phyloP scores from a whole-genome alignment of 2,888 invertebrate genomes.

The Erpobdella octoculata region DNA sequence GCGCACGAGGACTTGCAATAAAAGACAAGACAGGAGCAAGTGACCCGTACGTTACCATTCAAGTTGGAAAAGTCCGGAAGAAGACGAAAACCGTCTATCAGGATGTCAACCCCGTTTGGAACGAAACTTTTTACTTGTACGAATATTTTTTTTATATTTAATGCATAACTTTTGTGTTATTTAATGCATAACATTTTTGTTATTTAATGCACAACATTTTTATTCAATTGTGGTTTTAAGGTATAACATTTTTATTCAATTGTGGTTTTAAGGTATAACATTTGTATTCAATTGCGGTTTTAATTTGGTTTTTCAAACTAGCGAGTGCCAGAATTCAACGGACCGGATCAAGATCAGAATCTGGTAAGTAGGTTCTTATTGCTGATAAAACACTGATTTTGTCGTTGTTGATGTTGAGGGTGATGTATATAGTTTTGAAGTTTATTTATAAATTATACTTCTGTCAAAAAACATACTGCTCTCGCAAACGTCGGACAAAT shows the following conservation, averaged over 20 bases:
- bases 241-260: not conserved
- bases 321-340: slow-evolving; percentile 99
- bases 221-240: not conserved
- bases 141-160: slow-evolving; percentile 53
- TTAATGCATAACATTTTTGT: not conserved
- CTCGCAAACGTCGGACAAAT: too few relatives aligned
- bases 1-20: slow-evolving; percentile 98
- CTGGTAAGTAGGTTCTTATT: slow-evolving; percentile 62
- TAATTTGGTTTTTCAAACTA: slow-evolving; percentile 50
- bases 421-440: too few relatives aligned
- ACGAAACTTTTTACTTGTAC: slow-evolving; percentile 99
- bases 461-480: too few relatives aligned
- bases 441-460: too few relatives aligned
- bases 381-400: too few relatives aligned
- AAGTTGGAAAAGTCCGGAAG: slow-evolving; percentile 97
- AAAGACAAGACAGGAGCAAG: slow-evolving; percentile 99
- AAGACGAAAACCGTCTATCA: slow-evolving; percentile 97
- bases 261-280: not conserved
- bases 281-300: not conserved
- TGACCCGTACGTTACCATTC: slow-evolving; percentile 98
- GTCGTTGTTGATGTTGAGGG: too few relatives aligned
- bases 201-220: not conserved
- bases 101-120: slow-evolving; percentile 98
- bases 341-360: slow-evolving; percentile 98
- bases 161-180: not conserved